These are phyloP conservation scores for Dolomedes plantarius DNA, from an alignment of 2,888 invertebrate species.

Conservation along the genomic window DNA sequence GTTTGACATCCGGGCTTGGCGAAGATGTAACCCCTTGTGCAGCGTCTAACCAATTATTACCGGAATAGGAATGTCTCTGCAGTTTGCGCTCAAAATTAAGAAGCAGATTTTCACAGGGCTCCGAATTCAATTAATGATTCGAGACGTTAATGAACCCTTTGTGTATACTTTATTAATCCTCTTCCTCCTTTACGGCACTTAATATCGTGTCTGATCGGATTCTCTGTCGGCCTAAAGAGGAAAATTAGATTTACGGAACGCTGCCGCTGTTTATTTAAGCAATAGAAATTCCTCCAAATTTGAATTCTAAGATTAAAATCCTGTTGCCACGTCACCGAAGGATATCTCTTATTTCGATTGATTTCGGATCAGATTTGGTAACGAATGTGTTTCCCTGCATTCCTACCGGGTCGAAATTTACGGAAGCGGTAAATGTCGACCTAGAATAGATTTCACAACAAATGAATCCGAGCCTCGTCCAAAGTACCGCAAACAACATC, in stretches of 20 bases:
- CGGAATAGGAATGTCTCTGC: background rate
- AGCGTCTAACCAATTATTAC: background rate
- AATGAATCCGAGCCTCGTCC: no score
- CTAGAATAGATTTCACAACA: no score
- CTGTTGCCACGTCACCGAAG: slow-evolving; percentile 28
- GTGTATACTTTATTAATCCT: slow-evolving; percentile 64
- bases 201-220: background rate
- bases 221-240: background rate
- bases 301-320: slow-evolving; percentile 53
- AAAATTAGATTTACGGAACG: slow-evolving; percentile 52
- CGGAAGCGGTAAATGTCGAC: no score
- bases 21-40: no score
- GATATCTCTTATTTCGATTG: background rate
- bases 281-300: slow-evolving; percentile 41
- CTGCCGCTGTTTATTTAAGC: slow-evolving; percentile 41
- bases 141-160: slow-evolving; percentile 61
- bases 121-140: slow-evolving; percentile 11
- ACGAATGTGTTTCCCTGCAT: no score
- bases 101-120: background rate
- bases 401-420: no score
- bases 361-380: no score
- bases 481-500: no score
- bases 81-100: background rate
- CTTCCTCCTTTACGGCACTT: background rate
- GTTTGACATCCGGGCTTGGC: no score